Conservation (phyloP, 2,888 invertebrate species). For the Barypeithes pellucidus region DNA sequence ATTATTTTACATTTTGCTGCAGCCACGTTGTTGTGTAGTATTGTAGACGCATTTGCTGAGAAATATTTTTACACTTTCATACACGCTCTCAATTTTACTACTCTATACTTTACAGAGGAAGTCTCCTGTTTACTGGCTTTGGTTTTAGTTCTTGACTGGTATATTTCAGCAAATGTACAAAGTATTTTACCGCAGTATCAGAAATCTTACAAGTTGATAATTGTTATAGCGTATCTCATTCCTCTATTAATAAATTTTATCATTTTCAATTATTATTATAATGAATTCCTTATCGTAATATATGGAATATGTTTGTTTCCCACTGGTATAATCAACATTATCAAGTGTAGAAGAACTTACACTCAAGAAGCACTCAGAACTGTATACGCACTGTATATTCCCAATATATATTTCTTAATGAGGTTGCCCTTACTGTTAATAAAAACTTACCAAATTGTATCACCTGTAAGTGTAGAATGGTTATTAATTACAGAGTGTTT, state of each 20-base stretch:
- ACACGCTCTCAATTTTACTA: too few relatives aligned
- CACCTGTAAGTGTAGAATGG: too few relatives aligned
- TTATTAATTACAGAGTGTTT: background rate
- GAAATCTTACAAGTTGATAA: constrained; percentile 1
- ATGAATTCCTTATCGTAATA: background rate
- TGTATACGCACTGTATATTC: background rate
- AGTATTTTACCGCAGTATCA: background rate
- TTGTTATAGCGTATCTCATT: background rate
- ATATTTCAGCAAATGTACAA: background rate
- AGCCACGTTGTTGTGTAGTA: background rate
- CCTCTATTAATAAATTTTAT: background rate
- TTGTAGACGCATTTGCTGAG: background rate
- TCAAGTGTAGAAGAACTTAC: constrained; percentile 1
- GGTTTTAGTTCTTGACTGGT: constrained; percentile 1
- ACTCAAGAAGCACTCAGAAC: constrained; percentile 6
- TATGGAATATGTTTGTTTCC: background rate
- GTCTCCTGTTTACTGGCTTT: background rate
- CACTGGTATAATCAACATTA: background rate
- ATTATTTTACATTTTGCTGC: constrained; percentile 5
- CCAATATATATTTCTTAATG: constrained; percentile 8
- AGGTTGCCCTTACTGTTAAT: background rate
- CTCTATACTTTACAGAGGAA: background rate
- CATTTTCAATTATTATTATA: background rate
- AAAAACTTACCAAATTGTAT: background rate
- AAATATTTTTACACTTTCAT: too few relatives aligned